Evolutionary conservation across 2,888 invertebrate genomes (phyloP), one percentile per base, ranked within the genome.

Genomic region (Platycheirus albimanus): DNA sequence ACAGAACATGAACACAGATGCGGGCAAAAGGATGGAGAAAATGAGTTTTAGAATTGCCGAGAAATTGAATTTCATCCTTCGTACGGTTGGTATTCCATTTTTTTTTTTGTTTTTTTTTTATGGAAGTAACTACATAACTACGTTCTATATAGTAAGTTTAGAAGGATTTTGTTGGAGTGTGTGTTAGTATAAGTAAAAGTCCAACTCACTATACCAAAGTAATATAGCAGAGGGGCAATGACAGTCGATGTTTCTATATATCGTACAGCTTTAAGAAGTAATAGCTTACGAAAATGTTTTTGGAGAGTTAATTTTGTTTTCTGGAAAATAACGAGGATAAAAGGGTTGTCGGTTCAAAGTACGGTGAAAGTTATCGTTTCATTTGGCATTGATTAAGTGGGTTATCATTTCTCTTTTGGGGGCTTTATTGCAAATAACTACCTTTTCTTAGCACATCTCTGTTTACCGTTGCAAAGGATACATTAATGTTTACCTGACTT

Each of bases 41-140:
- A 80, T 75, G 75, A 80, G 80, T 75, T 80, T 80, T 80, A 69
- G 70, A 80, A 80, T 58, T 75, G 75, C 80, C 28, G 63, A 80
- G 80, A 75, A 80, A 80, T 80, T 80, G 75, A 80, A 80, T 80
- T 80, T 75, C 28, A 70, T 70, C 74, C 67, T 74, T 74, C 52
- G 49, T 49, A 67, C 30, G 13, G 45, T 61, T 54, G 72, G 58
- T 66, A 30, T 38, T 41, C 63, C 17, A 30, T 20, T 52, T 20
- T 20, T 67, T 33, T 43, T 74, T 24, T 41, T 41, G 41, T 38
- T 20, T 15, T 36, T 36, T 52, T 33, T 52, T n/a, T 33, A 52
- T n/a, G n/a, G n/a, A n/a, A n/a, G n/a, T n/a, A n/a, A n/a, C n/a
- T n/a, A n/a, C n/a, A n/a, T n/a, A n/a, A n/a, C n/a, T n/a, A 38